Percentiles rank a stretch among this genome's conserved stretches.
These are phyloP conservation scores for Ornithoptera alexandrae DNA, from an alignment of 2,888 invertebrate genomes.

Conservation along the genomic window DNA sequence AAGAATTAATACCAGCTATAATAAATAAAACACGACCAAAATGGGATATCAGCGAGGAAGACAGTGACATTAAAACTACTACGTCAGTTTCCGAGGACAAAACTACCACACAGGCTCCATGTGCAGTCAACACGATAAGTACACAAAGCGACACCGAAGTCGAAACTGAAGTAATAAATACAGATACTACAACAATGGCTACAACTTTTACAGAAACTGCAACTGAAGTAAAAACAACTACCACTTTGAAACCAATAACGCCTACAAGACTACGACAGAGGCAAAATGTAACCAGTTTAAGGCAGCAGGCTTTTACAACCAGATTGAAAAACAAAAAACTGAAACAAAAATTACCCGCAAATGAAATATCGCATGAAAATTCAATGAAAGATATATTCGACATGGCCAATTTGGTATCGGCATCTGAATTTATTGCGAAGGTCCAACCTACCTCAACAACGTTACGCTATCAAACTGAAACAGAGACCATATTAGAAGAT, in stretches of 20 bases:
- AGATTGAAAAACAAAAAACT: conserved; percentile 63
- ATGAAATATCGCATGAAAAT: conserved; percentile 62
- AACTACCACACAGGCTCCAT: conserved; percentile 2
- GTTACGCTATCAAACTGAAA: conserved; percentile 46
- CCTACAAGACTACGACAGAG: conserved; percentile 43
- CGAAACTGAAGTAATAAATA: conserved; percentile 33
- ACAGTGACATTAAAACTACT: conserved; percentile 31
- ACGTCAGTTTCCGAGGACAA: conserved; percentile 24
- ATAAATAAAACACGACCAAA: conserved; percentile 42
- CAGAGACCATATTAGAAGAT: conserved; percentile 49
- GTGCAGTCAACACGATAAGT: conserved; percentile 19
- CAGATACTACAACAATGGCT: conserved; percentile 34
- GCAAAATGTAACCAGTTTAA: conserved; percentile 50
- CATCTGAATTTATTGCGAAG: conserved; percentile 66
- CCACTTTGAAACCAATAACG: conserved; percentile 42
- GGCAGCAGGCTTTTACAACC: conserved; percentile 60
- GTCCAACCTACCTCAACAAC: conserved; percentile 49
- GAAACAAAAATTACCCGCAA: conserved; percentile 57
- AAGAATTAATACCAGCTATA: conserved; percentile 49
- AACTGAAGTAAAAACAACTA: conserved; percentile 33
- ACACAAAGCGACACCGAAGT: conserved; percentile 29
- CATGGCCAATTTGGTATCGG: conserved; percentile 62
- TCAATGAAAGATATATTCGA: conserved; percentile 57
- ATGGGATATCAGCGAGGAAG: conserved; percentile 37
- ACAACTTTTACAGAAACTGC: conserved; percentile 39